Percentiles rank a stretch among this genome's conserved stretches.
These are phyloP conservation scores for Archaeoteleia sp. DNA, from an alignment of 2,888 invertebrate genomes.

Conservation along the genomic window DNA sequence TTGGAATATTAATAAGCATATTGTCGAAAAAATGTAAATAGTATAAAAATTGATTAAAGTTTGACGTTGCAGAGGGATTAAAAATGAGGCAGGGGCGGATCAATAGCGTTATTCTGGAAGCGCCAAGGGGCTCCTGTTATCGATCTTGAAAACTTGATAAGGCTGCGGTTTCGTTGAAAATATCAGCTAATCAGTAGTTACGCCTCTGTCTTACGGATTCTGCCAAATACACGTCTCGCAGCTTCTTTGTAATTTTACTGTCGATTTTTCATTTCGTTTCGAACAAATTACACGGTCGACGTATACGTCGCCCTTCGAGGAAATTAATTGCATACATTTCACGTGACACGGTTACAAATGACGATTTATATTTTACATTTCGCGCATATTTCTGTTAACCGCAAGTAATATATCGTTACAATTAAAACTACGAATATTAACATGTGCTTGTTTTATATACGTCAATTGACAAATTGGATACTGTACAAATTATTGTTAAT, in stretches of 20 bases:
- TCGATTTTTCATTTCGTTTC: neutral
- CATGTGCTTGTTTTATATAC: too few relatives aligned
- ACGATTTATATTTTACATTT: too few relatives aligned
- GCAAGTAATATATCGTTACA: too few relatives aligned
- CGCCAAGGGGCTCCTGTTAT: neutral
- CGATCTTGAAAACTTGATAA: too few relatives aligned
- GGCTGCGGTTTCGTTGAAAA: too few relatives aligned
- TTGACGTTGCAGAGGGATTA: neutral
- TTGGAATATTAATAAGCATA: too few relatives aligned
- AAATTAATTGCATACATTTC: neutral
- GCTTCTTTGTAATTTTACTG: slow-evolving; percentile 12
- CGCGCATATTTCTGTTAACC: too few relatives aligned
- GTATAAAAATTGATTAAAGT: neutral
- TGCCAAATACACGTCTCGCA: neutral
- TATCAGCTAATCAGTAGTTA: slow-evolving; percentile 11
- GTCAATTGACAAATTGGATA: too few relatives aligned
- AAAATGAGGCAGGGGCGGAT: neutral
- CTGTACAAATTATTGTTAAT: neutral
- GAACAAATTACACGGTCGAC: neutral
- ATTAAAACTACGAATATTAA: too few relatives aligned
- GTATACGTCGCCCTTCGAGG: neutral
- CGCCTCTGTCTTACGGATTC: slow-evolving; percentile 11
- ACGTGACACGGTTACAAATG: neutral
- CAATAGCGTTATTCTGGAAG: neutral
- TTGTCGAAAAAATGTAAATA: too few relatives aligned